These are phyloP conservation scores for Corythoichthys haematopterus DNA, from an alignment of 2,113 vertebrate genomes.

Conservation along the genomic window DNA sequence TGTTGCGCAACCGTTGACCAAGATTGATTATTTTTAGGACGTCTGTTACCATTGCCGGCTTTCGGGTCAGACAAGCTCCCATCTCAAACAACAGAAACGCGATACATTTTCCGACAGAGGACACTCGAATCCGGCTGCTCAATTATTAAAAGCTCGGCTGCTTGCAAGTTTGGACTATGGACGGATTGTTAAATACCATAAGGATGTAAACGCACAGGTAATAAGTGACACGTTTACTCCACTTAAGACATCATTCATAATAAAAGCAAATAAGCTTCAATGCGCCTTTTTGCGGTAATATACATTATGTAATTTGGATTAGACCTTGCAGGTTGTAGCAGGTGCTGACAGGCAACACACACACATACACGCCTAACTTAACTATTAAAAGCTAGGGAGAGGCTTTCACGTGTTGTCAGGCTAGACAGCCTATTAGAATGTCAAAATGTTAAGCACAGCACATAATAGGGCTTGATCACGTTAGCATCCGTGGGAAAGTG, in stretches of 20 bases:
- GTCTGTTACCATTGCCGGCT: no score
- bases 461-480: not conserved
- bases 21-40: no score
- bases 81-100: no score
- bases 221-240: constrained; percentile 5
- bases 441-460: constrained; percentile 34
- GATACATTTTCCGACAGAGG: no score
- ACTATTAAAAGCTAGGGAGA: constrained; percentile 10
- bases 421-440: constrained; percentile 31
- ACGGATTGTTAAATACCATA: no score
- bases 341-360: constrained; percentile 30
- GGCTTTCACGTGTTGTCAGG: constrained; percentile 3
- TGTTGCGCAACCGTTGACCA: no score
- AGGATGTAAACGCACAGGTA: no score
- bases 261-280: not conserved
- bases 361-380: constrained; percentile 23
- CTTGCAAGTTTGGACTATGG: no score
- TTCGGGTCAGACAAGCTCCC: no score
- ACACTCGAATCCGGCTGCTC: no score
- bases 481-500: not conserved
- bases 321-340: constrained; percentile 52
- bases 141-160: no score
- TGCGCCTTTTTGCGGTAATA: not conserved
- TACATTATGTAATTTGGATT: constrained; percentile 23
- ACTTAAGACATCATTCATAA: not conserved